Conservation (phyloP, 2,888 invertebrate genomes). For the Microdon myrmicae region DNA sequence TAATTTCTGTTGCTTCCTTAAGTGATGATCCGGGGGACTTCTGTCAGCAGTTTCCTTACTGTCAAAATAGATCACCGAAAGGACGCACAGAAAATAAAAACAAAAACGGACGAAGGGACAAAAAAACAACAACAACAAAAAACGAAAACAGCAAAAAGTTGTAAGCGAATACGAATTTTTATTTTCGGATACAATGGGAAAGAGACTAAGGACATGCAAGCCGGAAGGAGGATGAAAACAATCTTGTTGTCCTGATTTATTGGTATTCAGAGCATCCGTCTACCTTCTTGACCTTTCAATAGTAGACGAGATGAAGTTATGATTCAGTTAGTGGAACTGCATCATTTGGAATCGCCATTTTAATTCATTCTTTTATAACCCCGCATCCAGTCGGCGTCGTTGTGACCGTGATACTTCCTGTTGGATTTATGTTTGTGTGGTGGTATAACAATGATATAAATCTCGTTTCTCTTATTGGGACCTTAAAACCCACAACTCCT, state of each 20-base stretch:
- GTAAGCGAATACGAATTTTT: no score
- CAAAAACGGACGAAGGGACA: conserved; percentile 14
- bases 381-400: conserved; percentile 15
- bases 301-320: conserved; percentile 17
- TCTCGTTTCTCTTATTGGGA: conserved; percentile 43
- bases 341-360: conserved; percentile 39
- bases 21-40: conserved; percentile 32
- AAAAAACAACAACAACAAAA: no score
- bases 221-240: not conserved
- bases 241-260: not conserved
- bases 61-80: conserved; percentile 65
- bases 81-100: conserved; percentile 11
- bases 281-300: conserved; percentile 3
- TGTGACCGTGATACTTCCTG: not conserved
- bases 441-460: conserved; percentile 39
- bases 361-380: conserved; percentile 24
- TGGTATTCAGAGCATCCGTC: no score
- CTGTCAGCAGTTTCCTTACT: conserved; percentile 37
- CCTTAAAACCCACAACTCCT: conserved; percentile 45
- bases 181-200: not conserved
- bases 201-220: conserved; percentile 21
- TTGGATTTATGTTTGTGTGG: not conserved
- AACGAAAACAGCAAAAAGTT: no score
- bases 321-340: conserved; percentile 22
- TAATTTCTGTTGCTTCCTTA: conserved; percentile 44